Base-by-base conservation (phyloP, 2,113 vertebrate genomes). In the Thymallus thymallus region DNA sequence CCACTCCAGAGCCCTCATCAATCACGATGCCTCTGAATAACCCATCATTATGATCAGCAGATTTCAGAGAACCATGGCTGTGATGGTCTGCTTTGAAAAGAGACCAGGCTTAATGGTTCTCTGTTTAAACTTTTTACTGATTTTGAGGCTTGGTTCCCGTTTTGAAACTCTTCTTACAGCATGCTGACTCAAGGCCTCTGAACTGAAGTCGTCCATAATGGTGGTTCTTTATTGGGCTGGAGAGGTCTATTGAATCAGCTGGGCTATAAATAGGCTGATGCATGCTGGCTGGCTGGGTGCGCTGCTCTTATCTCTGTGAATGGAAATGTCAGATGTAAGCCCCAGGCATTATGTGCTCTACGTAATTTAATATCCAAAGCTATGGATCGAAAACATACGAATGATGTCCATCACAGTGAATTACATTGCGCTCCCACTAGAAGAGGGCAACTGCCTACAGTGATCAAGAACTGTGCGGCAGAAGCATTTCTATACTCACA, bases 261-360 rank as follows among this genome's bases (percentile, higher is more conserved):
- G 30, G 18, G 30, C 72, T 72, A 41, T 32, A 86, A 81, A 71
- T 60, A 72, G 30, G 20, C 35, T 30, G 3, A 67, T 58, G 41
- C 60, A 72, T 76, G 74, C 66, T 76, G 61, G 64, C 72, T 20
- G 13, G 45, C 46, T 51, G 48, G 48, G 16, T 18, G 12, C 16
- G 48, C 48, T 51, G 70, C 76, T 84, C 74, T 76, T 82, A 80
- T 81, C 76, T 32, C 13, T 67, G 71, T 78, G 75, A 86, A 82
- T 75, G 75, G 65, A 85, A 89, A 81, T 84, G 87, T 86, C 82
- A 84, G 6, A 5, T 2, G 4, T 84, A 82, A 87, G 77, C 86
- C 78, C 6, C 1, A 10, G 74, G 60, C 71, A 80, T 86, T 87
- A 80, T 63, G 65, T 5, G 86, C 86, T 85, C 77, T 1, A 75